phyloP scores from a whole-genome alignment of 23 tunicate species.

The Clavelina lepadiformis region DNA sequence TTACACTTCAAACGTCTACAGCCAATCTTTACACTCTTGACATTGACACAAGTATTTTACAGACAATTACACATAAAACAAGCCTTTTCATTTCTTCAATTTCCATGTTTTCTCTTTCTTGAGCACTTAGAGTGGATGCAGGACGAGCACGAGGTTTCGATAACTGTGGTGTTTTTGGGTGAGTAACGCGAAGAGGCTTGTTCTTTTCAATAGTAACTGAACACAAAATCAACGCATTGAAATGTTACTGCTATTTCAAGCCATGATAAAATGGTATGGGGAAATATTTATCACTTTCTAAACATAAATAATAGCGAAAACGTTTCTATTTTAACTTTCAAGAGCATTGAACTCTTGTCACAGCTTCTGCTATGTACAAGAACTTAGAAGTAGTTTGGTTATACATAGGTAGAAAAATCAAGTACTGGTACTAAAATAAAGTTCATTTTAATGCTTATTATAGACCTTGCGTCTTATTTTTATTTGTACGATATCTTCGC shows the following conservation, averaged over 20 bases:
- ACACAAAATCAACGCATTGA: neutral
- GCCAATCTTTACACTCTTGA: too few relatives aligned
- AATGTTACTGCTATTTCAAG: conserved; percentile 2
- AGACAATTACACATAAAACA: neutral
- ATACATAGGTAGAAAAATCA: too few relatives aligned
- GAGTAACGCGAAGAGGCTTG: conserved; percentile 2
- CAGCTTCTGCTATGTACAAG: too few relatives aligned
- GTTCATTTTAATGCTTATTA: too few relatives aligned
- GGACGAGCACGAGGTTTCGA: conserved; percentile 29
- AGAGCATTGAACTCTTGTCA: too few relatives aligned
- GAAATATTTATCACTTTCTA: too few relatives aligned
- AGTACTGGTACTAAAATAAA: too few relatives aligned
- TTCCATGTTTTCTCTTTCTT: conserved; percentile 55
- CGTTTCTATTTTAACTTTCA: too few relatives aligned
- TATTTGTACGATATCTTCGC: neutral
- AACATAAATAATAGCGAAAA: too few relatives aligned
- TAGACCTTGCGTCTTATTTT: neutral
- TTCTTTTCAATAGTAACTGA: neutral
- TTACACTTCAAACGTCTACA: too few relatives aligned
- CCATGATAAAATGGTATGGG: too few relatives aligned
- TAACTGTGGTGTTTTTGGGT: conserved; percentile 64
- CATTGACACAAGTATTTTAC: neutral
- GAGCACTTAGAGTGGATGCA: conserved; percentile 26
- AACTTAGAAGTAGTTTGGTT: too few relatives aligned
- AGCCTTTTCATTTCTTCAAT: conserved; percentile 56